Evolutionary conservation across 2,797 vertebrate genomes (phyloP), one percentile per base, ranked within the genome.

Genomic region (Coregonus suidteri): DNA sequence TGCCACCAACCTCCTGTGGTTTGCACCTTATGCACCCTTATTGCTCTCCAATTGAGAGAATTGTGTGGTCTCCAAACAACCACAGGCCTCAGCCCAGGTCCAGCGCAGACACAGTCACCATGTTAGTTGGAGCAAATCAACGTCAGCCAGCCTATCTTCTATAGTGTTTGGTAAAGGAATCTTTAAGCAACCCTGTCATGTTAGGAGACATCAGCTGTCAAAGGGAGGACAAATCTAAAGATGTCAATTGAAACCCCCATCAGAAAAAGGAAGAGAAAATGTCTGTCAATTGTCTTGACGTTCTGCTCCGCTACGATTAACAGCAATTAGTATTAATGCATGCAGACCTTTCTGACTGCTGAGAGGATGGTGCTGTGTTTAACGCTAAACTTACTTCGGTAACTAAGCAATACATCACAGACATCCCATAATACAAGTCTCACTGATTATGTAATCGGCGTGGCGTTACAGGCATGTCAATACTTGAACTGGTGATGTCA

Each of bases 131-230:
- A 77, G 75, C 71, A 83, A 89, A 87, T 88, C 77, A 84, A 85
- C 79, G 83, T 86, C 84, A 82, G 34, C 3, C 59, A 25, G 59
- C 81, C 80, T 80, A 72, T 87, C 79, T 84, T 77, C 82, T 80
- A 64, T 54, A 16, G 86, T 84, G 59, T 65, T n/a, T 47, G 37
- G 70, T 65, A 18, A 30, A 56, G 79, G 83, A 82, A 84, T 87
- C 88, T 90, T 90, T 87, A 89, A 89, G 89, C 88, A 91, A 80
- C 88, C 90, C 84, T 91, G 92, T 93, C 92, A 91, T 81, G 87
- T 85, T 47, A 74, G 83, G 83, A 89, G 81, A 91, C 74, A 82
- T 75, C 54, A 64, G 82, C 89, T 90, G 88, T 92, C 91, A 92
- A 82, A 85, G 47, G 70, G 80, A 79, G 85, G 91, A 91, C 86